Evolutionary conservation across 2,113 vertebrate genomes (phyloP).

Genomic region (human (Homo sapiens)): GRCh38 chr15:84150001-84150500

Average conservation of each 20-base stretch:
- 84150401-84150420: not conserved
- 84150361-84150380: not conserved
- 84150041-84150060: not conserved
- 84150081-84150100: not conserved
- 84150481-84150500: not conserved
- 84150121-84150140: not conserved
- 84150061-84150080: not conserved
- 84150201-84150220: not conserved
- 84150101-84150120: not conserved
- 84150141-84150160: not conserved
- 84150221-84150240: not conserved
- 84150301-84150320: not conserved
- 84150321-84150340: not conserved
- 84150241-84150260: not conserved
- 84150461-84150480: not conserved
- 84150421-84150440: not conserved
- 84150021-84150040: not conserved
- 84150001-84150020: not conserved
- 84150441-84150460: not conserved
- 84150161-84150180: not conserved
- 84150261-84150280: not conserved
- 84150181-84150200: not conserved
- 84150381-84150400: not conserved
- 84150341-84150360: not conserved
- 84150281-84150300: not conserved